phyloP scores from a whole-genome alignment of 2,113 vertebrate species.

The Perca fluviatilis region DNA sequence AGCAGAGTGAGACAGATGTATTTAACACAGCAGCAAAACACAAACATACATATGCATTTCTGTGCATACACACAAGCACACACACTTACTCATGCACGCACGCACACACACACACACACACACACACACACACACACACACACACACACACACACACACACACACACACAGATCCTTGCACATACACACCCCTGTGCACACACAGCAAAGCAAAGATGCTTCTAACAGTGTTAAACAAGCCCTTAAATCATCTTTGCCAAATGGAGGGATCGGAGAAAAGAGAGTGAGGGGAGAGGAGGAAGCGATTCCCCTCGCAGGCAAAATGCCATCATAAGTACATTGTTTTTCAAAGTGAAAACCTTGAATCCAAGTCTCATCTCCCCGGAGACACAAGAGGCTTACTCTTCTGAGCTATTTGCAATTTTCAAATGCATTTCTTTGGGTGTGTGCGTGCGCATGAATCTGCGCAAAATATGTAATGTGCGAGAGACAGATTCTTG shows the following conservation, averaged over 20 bases:
- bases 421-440: conserved; percentile 67
- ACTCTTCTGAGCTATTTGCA: conserved; percentile 63
- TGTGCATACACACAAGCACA: not conserved
- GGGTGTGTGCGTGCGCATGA: not conserved
- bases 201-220: conserved; percentile 37
- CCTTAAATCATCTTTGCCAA: conserved; percentile 65
- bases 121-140: not conserved
- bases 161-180: not conserved
- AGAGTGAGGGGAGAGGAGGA: conserved; percentile 14
- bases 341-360: conserved; percentile 73
- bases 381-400: conserved; percentile 54
- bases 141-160: not conserved
- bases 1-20: not conserved
- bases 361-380: conserved; percentile 59
- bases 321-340: conserved; percentile 56
- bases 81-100: not conserved
- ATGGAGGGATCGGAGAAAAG: conserved; percentile 36
- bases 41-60: not conserved
- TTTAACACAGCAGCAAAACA: not conserved
- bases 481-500: conserved; percentile 37
- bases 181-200: not conserved
- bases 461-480: conserved; percentile 12
- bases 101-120: not conserved
- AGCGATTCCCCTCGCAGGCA: conserved; percentile 51
- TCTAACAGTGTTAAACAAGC: conserved; percentile 62